Base-by-base conservation (phyloP, 2,113 vertebrate genomes). In the Pedetes capensis region DNA sequence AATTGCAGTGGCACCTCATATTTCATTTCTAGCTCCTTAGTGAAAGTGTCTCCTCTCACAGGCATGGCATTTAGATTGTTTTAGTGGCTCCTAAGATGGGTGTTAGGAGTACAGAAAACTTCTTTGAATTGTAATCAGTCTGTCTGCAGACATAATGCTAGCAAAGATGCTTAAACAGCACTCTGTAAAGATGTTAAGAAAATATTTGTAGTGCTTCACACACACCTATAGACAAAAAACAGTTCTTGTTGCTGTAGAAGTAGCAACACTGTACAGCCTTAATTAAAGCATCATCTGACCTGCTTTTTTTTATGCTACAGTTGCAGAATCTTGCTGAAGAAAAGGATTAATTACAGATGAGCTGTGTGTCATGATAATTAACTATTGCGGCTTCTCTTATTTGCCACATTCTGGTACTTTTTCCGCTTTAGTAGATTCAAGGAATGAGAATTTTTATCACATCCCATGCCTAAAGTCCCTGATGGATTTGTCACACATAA, bases 171-270 rank as follows among this genome's bases (percentile, higher is more conserved):
- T 97, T 97, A 97, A 98, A 96, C 96, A 97, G 97, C 95, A 96
- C 96, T 98, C 96, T 93, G 96, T 96, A 98, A 98, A 98, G 97
- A 97, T 98, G 96, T 97, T 97, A 98, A 98, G 97, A 97, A 98
- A 98, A 98, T 98, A 98, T 98, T 98, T 97, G 97, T 97, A 97
- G 96, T 96, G 96, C 93, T 98, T 98, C 96, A 96, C 96, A 98
- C 89, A 97, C 96, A 98, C 96, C 55, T 91, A 96, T 97, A 98
- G 96, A 98, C 95, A 97, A 98, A 97, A 98, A 98, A 68, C 97
- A 97, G 83, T 96, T 98, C 97, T 97, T 98, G 96, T 97, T 98
- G 91, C 95, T 97, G 97, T 97, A 97, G 96, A 95, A 97, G 94
- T 93, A 97, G 89, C 96, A 97, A 96, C 96, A 97, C 74, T 95